Conservation (phyloP, 2,888 invertebrate genomes). For the Deilephila elpenor region DNA sequence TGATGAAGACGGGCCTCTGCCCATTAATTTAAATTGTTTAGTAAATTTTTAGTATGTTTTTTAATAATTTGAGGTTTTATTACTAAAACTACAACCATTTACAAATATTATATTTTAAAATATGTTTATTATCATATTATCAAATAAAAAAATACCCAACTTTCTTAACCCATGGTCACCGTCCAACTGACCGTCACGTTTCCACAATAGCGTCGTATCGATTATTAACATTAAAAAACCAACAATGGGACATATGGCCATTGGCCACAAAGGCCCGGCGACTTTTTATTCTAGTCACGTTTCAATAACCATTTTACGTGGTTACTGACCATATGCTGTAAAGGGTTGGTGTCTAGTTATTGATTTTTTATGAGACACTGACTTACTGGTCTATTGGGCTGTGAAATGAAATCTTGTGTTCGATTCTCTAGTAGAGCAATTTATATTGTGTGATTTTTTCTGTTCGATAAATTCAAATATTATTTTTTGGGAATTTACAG, state of each 20-base stretch:
- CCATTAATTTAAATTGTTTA: too few species aligned
- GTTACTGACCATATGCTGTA: slow-evolving; percentile 60
- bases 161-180: slow-evolving; percentile 44
- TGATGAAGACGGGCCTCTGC: too few species aligned
- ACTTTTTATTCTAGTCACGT: slow-evolving; percentile 57
- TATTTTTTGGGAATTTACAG: too few species aligned
- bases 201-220: slow-evolving; percentile 45
- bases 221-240: slow-evolving; percentile 61
- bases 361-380: slow-evolving; percentile 2
- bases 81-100: too few species aligned
- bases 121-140: background rate
- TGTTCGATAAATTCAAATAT: too few species aligned
- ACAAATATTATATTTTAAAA: too few species aligned
- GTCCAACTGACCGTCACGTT: slow-evolving; percentile 61
- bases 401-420: too few species aligned
- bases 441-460: too few species aligned
- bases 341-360: slow-evolving; percentile 25
- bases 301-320: slow-evolving; percentile 43
- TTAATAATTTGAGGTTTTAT: too few species aligned
- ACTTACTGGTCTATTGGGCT: background rate
- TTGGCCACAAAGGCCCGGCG: slow-evolving; percentile 48
- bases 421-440: too few species aligned
- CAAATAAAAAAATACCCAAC: background rate
- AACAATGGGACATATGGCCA: slow-evolving; percentile 62
- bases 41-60: too few species aligned